phyloP scores from a whole-genome alignment of 2,797 vertebrate species.

The Sciaenops ocellatus region DNA sequence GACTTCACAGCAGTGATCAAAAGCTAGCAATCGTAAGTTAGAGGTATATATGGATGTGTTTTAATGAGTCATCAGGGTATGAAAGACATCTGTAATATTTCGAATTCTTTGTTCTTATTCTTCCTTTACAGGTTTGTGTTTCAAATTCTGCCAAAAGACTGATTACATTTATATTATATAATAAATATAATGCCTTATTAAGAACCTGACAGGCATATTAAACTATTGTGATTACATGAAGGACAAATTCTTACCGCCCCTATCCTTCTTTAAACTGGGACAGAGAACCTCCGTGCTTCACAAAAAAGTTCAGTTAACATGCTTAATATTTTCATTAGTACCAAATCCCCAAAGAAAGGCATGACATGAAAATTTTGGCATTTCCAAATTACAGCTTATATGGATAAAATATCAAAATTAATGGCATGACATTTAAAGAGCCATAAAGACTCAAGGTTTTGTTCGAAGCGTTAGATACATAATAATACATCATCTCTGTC shows the following conservation, averaged over 20 bases:
- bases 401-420: neutral
- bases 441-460: neutral
- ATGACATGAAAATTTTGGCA: neutral
- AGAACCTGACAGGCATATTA: neutral
- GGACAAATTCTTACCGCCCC: neutral
- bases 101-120: neutral
- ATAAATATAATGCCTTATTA: neutral
- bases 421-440: neutral
- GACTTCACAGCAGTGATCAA: slow-evolving; percentile 32
- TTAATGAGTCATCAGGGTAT: slow-evolving; percentile 30
- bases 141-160: neutral
- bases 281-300: neutral
- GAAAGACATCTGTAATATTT: slow-evolving; percentile 11
- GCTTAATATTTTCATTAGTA: neutral
- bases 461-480: neutral
- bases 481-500: neutral
- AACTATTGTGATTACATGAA: neutral
- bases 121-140: neutral
- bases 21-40: slow-evolving; percentile 23
- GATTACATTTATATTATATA: too few species aligned
- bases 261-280: neutral
- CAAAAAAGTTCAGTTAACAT: neutral
- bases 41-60: slow-evolving; percentile 28
- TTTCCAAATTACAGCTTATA: neutral
- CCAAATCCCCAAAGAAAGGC: neutral